phyloP scores from a whole-genome alignment of 1,140 invertebrate species.

The Nylanderia fulva region DNA sequence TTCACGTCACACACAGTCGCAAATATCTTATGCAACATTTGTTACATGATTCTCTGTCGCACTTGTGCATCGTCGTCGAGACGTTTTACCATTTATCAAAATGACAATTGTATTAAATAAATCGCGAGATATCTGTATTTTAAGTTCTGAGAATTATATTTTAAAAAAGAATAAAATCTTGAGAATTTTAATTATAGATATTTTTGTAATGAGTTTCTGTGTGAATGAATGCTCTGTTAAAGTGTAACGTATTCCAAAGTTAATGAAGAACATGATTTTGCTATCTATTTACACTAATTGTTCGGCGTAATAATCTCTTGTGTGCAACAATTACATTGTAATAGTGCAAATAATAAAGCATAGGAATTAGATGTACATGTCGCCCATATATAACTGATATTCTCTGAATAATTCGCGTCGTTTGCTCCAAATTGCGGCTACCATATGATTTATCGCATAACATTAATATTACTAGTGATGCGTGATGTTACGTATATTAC shows the following conservation, averaged over 20 bases:
- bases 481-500: constrained; percentile 5
- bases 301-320: neutral
- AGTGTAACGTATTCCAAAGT: neutral
- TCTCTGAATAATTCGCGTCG: constrained; percentile 23
- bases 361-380: constrained; percentile 6
- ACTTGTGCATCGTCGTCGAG: constrained; percentile 48
- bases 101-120: constrained; percentile 39
- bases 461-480: constrained; percentile 18
- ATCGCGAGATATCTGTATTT: neutral
- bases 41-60: constrained; percentile 46
- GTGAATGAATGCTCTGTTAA: neutral
- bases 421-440: constrained; percentile 19
- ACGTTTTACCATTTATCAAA: constrained; percentile 57
- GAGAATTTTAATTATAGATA: neutral
- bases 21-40: constrained; percentile 54
- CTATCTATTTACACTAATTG: neutral
- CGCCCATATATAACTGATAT: neutral
- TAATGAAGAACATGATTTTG: neutral
- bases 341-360: neutral
- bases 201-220: neutral
- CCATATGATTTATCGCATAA: constrained; percentile 7
- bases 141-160: constrained; percentile 36
- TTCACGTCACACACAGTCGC: neutral
- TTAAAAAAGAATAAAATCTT: constrained; percentile 48
- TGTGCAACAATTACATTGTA: neutral